Evolutionary conservation across 2,888 invertebrate genomes (phyloP), one percentile per base, ranked within the genome.

Genomic region (Drepana falcataria): DNA sequence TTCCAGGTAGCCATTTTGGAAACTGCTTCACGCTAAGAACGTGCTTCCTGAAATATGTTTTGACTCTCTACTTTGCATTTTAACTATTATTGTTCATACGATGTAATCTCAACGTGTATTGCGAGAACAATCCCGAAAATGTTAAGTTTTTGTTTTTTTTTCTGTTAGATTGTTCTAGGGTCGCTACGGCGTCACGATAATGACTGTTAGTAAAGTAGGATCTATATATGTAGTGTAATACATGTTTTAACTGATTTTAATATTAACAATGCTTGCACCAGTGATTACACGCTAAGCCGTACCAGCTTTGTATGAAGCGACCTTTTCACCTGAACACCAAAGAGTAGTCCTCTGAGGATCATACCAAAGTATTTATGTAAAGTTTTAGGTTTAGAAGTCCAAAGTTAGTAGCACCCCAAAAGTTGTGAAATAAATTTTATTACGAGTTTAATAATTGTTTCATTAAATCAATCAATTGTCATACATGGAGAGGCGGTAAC

Each of bases 51-150:
- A 68, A 58, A 64, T 69, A 69, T 68, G 65, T 73, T 73, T 73
- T n/a, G n/a, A n/a, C n/a, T 73, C 63, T 64, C 77, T 78, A 73
- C 65, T 74, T 68, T 80, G 85, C 85, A 85, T 84, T 85, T 85
- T 83, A 77, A 77, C 75, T 75, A 68, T 69, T 70, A 69, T 58
- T 60, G 67, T 68, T 58, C 56, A 57, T 60, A 64, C n/a, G 60
- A 61, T 65, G 64, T 66, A 59, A 60, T 57, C 62, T 65, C 59
- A 57, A 35, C n/a, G 48, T 57, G 55, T 57, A 60, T 59, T 56
- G 55, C 51, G 52, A 55, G 51, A 55, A 49, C 53, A 37, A 48
- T 37, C 48, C 7, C 35, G 49, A 6, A 41, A 2, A 47, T 40
- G 51, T 49, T 56, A 55, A 56, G 48, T 35, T 53, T 52, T 55